A percentile compares a stretch with the other conserved stretches of the same genome.
These are phyloP conservation scores for Eupsittula cactorum DNA, from an alignment of 2,113 vertebrate genomes.

Conservation along the genomic window DNA sequence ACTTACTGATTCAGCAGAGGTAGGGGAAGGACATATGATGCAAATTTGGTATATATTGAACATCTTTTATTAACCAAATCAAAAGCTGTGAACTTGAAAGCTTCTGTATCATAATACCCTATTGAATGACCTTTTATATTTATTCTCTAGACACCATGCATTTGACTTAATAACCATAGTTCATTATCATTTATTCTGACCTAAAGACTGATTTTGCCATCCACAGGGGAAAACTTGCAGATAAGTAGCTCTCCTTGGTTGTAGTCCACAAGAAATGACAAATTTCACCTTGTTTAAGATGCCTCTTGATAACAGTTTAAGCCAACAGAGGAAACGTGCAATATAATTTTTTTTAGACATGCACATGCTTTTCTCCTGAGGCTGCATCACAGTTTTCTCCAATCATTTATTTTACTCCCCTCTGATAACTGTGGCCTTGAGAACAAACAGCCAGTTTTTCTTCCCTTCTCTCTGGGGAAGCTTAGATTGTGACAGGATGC, in stretches of 20 bases:
- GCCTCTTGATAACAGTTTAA: conserved; percentile 67
- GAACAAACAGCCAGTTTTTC: neutral
- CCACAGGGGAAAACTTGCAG: conserved; percentile 60
- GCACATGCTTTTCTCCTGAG: conserved; percentile 26
- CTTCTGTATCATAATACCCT: conserved; percentile 60
- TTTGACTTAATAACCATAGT: conserved; percentile 68
- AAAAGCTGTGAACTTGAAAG: conserved; percentile 62
- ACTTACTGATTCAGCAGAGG: conserved; percentile 60
- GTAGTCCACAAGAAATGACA: conserved; percentile 72
- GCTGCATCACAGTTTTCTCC: conserved; percentile 31
- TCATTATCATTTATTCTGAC: conserved; percentile 76
- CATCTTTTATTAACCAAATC: conserved; percentile 67
- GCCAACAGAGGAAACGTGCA: conserved; percentile 25
- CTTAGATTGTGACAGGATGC: neutral
- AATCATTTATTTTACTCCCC: neutral
- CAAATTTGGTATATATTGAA: conserved; percentile 67
- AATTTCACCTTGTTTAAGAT: conserved; percentile 74
- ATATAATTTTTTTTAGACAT: neutral
- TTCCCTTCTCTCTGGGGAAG: neutral
- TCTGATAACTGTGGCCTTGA: neutral
- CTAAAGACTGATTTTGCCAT: conserved; percentile 71
- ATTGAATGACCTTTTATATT: conserved; percentile 69
- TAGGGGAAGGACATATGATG: conserved; percentile 27
- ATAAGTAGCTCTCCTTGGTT: conserved; percentile 76
- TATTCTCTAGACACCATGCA: conserved; percentile 65